Evolutionary conservation across 2,113 vertebrate species (phyloP).

Genomic region (Oceanodroma tethys): DNA sequence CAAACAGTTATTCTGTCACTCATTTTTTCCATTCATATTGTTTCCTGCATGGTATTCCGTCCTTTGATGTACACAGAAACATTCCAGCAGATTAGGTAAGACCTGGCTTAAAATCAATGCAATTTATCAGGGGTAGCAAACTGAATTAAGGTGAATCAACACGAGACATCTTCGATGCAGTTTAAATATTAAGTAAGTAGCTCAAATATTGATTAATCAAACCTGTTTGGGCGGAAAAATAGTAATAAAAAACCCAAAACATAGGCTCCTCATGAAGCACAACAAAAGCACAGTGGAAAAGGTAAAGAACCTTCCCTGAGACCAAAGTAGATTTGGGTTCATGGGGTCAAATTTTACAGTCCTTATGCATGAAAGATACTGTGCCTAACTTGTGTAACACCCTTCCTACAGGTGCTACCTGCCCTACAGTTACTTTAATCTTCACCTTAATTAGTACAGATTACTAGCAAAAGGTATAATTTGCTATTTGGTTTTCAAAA

Average conservation of each 20-base stretch:
- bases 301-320: background rate
- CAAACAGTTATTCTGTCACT: background rate
- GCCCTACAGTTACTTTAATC: background rate
- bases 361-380: background rate
- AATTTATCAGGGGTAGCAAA: background rate
- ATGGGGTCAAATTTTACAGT: background rate
- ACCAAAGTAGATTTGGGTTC: background rate
- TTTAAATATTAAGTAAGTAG: background rate
- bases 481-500: background rate
- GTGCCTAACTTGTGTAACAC: background rate
- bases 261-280: background rate
- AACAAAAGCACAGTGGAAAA: background rate
- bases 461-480: background rate
- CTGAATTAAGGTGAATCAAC: background rate
- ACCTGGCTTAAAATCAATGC: background rate
- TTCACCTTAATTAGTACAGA: background rate
- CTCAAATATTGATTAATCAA: background rate
- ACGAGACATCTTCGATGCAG: background rate
- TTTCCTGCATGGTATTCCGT: background rate
- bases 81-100: background rate
- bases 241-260: background rate
- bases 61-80: background rate
- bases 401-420: background rate
- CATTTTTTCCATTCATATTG: background rate
- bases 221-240: background rate